Conservation (phyloP, 2,797 vertebrate genomes). For the Taeniopygia guttata region DNA sequence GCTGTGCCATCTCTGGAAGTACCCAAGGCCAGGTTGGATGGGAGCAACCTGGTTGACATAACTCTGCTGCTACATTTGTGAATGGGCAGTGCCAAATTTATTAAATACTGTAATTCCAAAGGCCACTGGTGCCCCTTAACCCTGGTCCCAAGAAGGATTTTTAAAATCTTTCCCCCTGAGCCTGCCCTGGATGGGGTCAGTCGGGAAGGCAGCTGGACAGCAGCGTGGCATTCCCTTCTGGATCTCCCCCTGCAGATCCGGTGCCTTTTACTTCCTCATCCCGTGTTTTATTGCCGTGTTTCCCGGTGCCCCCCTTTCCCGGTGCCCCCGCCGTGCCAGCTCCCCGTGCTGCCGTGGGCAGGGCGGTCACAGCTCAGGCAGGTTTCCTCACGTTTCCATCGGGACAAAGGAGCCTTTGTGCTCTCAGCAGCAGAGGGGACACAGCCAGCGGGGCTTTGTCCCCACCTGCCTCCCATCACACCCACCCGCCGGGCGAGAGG, state of each 20-base stretch:
- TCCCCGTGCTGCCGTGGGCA: background rate
- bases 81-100: background rate
- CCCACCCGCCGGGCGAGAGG: accelerated
- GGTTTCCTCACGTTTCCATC: background rate
- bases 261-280: background rate
- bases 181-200: accelerated
- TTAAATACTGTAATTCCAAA: background rate
- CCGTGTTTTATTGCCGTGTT: background rate
- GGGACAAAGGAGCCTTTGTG: conserved; percentile 42
- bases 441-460: background rate
- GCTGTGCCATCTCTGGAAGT: background rate
- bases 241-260: background rate
- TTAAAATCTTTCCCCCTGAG: background rate
- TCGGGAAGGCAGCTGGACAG: background rate
- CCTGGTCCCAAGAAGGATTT: background rate
- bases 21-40: background rate
- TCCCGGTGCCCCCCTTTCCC: background rate
- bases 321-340: background rate
- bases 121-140: background rate
- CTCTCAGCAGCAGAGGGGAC: background rate
- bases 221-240: background rate
- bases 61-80: background rate
- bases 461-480: conserved; percentile 1
- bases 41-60: background rate
- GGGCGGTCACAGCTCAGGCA: background rate